Evolutionary conservation across 2,888 invertebrate genomes (phyloP), one percentile per base, ranked within the genome.

Genomic region (Ophioninae sp.): DNA sequence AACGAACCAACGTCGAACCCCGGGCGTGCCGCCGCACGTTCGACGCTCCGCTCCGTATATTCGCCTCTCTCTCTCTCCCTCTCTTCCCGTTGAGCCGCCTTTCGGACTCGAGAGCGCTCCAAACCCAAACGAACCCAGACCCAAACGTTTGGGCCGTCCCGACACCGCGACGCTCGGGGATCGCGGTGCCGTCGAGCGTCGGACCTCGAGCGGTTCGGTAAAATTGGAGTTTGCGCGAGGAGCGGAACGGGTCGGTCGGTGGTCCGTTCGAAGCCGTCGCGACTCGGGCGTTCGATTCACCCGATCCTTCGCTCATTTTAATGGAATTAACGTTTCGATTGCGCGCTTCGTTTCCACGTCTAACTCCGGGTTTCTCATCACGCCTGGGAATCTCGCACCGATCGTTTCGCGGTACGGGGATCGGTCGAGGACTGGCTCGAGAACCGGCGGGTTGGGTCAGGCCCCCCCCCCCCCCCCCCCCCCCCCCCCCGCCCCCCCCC

Each of bases 321-420:
- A 92, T 91, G 91, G 91, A 92, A 92, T 92, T 92, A 92, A 92
- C 91, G 91, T 92, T 92, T 90, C 90, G 90, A 90, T 91, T 91
- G 91, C 91, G 88, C 89, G 91, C 91, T 91, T 91, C 91, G 91
- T 91, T 91, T 91, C 89, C 90, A 86, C 87, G 89, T 87, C 87
- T 87, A 86, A 84, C 87, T 80, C 79, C 57, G 61, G 44, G 64
- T 85, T 83, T 70, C 76, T 67, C 72, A 57, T 82, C 77, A 70
- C 76, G 62, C 79, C 72, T 44, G 75, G 6, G 75, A 59, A 13
- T 67, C 84, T 57, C 61, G 61, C 81, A 80, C 81, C 78, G 83
- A 73, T 81, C 83, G 64, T 79, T 81, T 69, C 84, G 44, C 65
- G 37, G 72, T 72, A 74, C 13, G 75, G 73, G 41, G n/a, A n/a